Percentiles rank a stretch among this genome's conserved stretches.
Conservation (phyloP, 2,888 invertebrate species). For the Eupithecia exiguata region DNA sequence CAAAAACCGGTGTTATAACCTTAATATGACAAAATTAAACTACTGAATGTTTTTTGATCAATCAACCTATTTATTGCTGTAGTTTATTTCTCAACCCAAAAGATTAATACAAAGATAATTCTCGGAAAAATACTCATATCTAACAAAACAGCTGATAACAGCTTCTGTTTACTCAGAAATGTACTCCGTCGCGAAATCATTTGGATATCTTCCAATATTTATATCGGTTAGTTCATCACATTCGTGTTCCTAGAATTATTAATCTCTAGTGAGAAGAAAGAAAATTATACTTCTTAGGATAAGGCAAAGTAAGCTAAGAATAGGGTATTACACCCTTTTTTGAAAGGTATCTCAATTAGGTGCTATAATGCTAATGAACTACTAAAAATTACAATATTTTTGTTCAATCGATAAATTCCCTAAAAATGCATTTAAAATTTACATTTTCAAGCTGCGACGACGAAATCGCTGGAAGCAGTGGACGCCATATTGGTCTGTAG, state of each 20-base stretch:
- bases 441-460: too few relatives aligned
- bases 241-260: not conserved
- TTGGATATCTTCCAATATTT: constrained; percentile 19
- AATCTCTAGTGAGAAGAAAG: not conserved
- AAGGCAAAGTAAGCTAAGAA: too few relatives aligned
- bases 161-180: constrained; percentile 12
- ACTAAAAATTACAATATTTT: too few relatives aligned
- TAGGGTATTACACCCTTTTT: too few relatives aligned
- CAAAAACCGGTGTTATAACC: too few relatives aligned
- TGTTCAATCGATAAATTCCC: too few relatives aligned
- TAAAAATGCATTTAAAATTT: too few relatives aligned
- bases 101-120: constrained; percentile 6
- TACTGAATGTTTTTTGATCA: not conserved
- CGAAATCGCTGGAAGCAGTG: too few relatives aligned
- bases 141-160: constrained; percentile 19
- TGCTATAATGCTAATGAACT: too few relatives aligned
- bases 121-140: constrained; percentile 15
- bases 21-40: not conserved
- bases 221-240: not conserved
- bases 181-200: constrained; percentile 13
- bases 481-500: too few relatives aligned
- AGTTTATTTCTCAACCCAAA: not conserved
- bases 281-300: not conserved
- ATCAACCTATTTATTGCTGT: not conserved
- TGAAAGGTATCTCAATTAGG: too few relatives aligned